Conservation (phyloP, 2,888 invertebrate species). For the Microplitis manilae region DNA sequence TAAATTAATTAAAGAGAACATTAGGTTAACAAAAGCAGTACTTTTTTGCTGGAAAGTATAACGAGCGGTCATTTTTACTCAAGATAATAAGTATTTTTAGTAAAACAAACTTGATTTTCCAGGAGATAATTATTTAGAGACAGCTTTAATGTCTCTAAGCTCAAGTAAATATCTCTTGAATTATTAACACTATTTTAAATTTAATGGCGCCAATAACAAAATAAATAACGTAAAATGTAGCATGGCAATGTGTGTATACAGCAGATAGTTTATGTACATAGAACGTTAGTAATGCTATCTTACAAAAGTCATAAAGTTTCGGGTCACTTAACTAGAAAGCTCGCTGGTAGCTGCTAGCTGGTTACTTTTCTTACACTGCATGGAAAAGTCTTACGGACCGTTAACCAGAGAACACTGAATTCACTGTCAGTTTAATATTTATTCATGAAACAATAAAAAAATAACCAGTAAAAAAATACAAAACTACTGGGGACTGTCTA, state of each 20-base stretch:
- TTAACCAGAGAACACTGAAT: conserved; percentile 4
- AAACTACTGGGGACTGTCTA: neutral
- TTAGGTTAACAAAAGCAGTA: too few relatives aligned
- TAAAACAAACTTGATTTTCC: too few relatives aligned
- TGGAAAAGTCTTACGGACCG: conserved; percentile 11
- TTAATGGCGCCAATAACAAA: conserved; percentile 9
- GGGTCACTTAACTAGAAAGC: conserved; percentile 22
- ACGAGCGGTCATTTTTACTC: too few relatives aligned
- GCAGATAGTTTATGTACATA: conserved; percentile 4
- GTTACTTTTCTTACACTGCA: conserved; percentile 3
- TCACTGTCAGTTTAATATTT: conserved; percentile 42
- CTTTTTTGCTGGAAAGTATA: too few relatives aligned
- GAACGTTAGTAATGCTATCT: neutral
- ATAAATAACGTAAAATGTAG: conserved; percentile 12
- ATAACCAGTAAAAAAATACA: neutral
- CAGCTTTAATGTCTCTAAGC: neutral
- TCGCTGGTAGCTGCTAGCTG: conserved; percentile 3
- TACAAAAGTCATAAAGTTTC: conserved; percentile 18
- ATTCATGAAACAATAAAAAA: conserved; percentile 17
- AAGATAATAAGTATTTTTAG: too few relatives aligned
- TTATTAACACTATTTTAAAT: conserved; percentile 10
- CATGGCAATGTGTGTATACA: neutral
- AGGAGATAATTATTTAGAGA: neutral
- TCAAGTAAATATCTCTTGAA: conserved; percentile 10
- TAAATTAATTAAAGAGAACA: too few relatives aligned